These are phyloP conservation scores for Amphiduros pacificus DNA, from an alignment of 2,888 invertebrate genomes.

Conservation along the genomic window DNA sequence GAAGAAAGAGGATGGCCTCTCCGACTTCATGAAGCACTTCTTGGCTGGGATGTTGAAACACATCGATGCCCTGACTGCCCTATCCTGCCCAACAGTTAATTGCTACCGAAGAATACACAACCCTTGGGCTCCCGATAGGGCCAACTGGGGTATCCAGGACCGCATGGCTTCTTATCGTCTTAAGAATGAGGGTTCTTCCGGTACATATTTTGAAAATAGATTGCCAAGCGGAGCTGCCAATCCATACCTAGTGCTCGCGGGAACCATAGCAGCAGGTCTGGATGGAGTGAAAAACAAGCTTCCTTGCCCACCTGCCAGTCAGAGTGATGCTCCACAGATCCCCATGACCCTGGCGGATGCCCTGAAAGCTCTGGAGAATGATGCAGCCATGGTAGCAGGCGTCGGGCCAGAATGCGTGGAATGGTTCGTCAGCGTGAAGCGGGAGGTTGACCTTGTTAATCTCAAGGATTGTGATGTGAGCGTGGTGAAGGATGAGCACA, in stretches of 20 bases:
- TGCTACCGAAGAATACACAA: conserved; percentile 28
- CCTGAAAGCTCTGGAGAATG: conserved; percentile 17
- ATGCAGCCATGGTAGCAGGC: conserved; percentile 18
- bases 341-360: conserved; percentile 26
- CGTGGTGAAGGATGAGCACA: no score
- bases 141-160: conserved; percentile 31
- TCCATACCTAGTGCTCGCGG: conserved; percentile 29
- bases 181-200: conserved; percentile 4
- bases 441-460: conserved; percentile 10
- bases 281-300: conserved; percentile 25
- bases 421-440: conserved; percentile 27
- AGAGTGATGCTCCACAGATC: conserved; percentile 2
- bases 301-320: background rate
- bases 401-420: conserved; percentile 26
- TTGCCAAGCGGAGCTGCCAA: conserved; percentile 24
- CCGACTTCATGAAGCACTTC: conserved; percentile 23
- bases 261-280: conserved; percentile 28
- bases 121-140: conserved; percentile 15
- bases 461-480: no score
- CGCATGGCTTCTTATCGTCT: conserved; percentile 23
- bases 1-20: conserved; percentile 11
- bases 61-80: conserved; percentile 25
- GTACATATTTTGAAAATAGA: conserved; percentile 29
- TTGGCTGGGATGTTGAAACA: conserved; percentile 31
- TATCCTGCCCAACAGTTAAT: conserved; percentile 31